Conservation (phyloP, 1,140 invertebrate genomes). For the Aricia agestis region DNA sequence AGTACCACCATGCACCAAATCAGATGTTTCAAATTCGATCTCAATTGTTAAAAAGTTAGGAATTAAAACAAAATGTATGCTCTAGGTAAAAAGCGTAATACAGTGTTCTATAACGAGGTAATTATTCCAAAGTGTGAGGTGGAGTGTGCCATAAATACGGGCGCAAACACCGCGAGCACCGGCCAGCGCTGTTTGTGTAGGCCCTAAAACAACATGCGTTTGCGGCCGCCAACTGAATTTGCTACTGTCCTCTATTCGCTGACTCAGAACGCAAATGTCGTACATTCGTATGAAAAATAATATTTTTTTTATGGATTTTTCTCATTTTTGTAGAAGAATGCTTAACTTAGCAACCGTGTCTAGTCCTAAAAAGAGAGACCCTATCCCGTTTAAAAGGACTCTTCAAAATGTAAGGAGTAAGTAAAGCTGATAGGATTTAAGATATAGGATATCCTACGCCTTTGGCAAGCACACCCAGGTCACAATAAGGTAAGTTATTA, state of each 20-base stretch:
- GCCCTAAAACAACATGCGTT: constrained; percentile 74
- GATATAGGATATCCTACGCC: too few relatives aligned
- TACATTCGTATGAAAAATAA: constrained; percentile 32
- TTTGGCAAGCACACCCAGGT: too few relatives aligned
- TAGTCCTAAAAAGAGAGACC: too few relatives aligned
- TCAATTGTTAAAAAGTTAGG: constrained; percentile 9
- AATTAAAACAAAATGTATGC: constrained; percentile 5
- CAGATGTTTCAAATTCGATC: too few relatives aligned
- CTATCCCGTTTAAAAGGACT: too few relatives aligned
- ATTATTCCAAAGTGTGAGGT: constrained; percentile 65
- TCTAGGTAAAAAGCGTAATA: constrained; percentile 1
- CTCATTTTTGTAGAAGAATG: neutral
- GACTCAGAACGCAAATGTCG: constrained; percentile 48
- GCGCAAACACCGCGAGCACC: constrained; percentile 52
- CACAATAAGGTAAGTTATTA: too few relatives aligned
- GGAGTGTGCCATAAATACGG: constrained; percentile 65
- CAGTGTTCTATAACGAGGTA: constrained; percentile 66
- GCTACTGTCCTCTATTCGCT: constrained; percentile 65
- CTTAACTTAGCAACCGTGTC: too few relatives aligned
- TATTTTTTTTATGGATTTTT: neutral
- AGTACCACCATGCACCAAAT: too few relatives aligned
- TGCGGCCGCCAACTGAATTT: constrained; percentile 65
- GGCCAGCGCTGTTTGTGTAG: constrained; percentile 59
- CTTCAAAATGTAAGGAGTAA: neutral
- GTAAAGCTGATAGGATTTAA: too few relatives aligned